phyloP scores from a whole-genome alignment of 2,113 vertebrate species.

The Vombatus ursinus region DNA sequence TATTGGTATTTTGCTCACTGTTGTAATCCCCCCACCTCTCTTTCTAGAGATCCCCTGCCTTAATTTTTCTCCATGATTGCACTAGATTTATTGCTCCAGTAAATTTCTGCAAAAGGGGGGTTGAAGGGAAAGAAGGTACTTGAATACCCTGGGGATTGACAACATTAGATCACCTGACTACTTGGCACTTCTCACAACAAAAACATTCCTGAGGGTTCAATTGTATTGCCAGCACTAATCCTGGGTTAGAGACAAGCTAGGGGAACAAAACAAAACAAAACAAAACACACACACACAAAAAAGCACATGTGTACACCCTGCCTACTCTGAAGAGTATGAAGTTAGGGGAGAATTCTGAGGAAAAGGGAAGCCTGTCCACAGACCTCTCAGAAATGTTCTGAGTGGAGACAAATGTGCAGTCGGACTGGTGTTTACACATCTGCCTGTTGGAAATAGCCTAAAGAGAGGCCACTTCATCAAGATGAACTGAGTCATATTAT shows the following conservation, averaged over 20 bases:
- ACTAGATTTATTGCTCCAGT: slow-evolving; percentile 82
- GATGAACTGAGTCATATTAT: slow-evolving; percentile 37
- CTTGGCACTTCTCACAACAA: slow-evolving; percentile 71
- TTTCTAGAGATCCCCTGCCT: slow-evolving; percentile 77
- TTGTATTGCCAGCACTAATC: slow-evolving; percentile 73
- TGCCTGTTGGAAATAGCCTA: slow-evolving; percentile 5
- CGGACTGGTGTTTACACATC: slow-evolving; percentile 18
- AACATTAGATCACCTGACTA: slow-evolving; percentile 71
- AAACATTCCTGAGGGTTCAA: slow-evolving; percentile 74
- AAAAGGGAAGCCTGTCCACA: background rate
- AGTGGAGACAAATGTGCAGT: slow-evolving; percentile 41
- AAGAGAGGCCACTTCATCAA: background rate
- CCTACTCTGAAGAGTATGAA: slow-evolving; percentile 3
- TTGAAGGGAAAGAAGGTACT: slow-evolving; percentile 45
- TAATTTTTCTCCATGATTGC: slow-evolving; percentile 81
- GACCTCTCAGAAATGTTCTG: slow-evolving; percentile 1
- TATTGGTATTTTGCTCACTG: slow-evolving; percentile 57
- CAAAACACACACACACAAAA: background rate
- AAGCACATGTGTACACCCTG: background rate
- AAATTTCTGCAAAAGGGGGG: slow-evolving; percentile 77
- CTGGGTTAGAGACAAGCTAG: slow-evolving; percentile 56
- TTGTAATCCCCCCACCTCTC: slow-evolving; percentile 4
- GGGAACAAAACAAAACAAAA: background rate
- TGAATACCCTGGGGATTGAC: slow-evolving; percentile 56
- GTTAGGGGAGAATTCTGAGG: slow-evolving; percentile 47